Percentiles rank a stretch among this genome's conserved stretches.
These are phyloP conservation scores for Ceratina australensis DNA, from an alignment of 1,140 invertebrate genomes.

Conservation along the genomic window DNA sequence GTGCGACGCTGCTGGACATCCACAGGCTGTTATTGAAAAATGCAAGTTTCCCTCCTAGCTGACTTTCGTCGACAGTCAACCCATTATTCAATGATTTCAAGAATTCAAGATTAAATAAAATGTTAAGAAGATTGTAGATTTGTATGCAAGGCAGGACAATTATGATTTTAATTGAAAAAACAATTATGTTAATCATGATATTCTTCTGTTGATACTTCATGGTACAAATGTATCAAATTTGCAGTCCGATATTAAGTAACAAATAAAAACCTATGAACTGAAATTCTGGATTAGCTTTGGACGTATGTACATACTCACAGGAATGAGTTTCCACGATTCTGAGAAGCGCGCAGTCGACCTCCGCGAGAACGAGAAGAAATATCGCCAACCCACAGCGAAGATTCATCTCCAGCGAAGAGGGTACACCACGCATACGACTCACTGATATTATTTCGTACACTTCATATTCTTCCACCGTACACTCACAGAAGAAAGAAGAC, in stretches of 20 bases:
- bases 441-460: conserved; percentile 14
- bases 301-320: conserved; percentile 65
- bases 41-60: conserved; percentile 54
- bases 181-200: too few species aligned
- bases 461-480: conserved; percentile 15
- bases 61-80: conserved; percentile 14
- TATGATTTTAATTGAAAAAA: not conserved
- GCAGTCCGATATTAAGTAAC: too few species aligned
- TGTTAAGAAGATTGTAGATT: not conserved
- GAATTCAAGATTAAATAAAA: not conserved
- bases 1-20: conserved; percentile 76
- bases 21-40: conserved; percentile 76
- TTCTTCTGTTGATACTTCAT: too few species aligned
- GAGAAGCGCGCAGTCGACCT: conserved; percentile 60
- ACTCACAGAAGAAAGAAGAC: too few species aligned
- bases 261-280: too few species aligned
- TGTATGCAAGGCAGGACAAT: not conserved
- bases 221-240: too few species aligned
- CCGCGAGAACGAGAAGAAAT: conserved; percentile 61
- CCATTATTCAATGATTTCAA: not conserved
- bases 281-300: too few species aligned
- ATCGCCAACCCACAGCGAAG: conserved; percentile 62
- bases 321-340: conserved; percentile 64
- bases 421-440: conserved; percentile 1
- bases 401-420: conserved; percentile 53